A percentile compares a stretch with the other conserved stretches of the same genome.
Conservation (phyloP, 2,113 vertebrate species). For the Dasyprocta punctata region DNA sequence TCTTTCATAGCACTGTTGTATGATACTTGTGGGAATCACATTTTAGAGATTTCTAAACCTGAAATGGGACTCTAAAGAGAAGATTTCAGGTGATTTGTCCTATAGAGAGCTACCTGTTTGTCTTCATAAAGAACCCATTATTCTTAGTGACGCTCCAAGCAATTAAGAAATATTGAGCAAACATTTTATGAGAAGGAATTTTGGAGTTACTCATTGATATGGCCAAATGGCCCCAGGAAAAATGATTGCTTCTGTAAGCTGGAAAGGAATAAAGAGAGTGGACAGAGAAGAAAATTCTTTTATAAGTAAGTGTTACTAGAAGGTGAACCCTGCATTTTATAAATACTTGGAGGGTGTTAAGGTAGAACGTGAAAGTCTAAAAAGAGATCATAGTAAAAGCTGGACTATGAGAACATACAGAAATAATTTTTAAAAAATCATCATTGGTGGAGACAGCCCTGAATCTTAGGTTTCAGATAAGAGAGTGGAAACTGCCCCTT, state of each 20-base stretch:
- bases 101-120: background rate
- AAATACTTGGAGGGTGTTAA: slow-evolving; percentile 33
- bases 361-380: background rate
- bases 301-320: slow-evolving; percentile 13
- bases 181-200: slow-evolving; percentile 36
- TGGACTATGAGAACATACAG: slow-evolving; percentile 3
- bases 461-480: slow-evolving; percentile 7
- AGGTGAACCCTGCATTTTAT: slow-evolving; percentile 23
- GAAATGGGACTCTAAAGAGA: background rate
- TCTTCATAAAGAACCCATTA: slow-evolving; percentile 4
- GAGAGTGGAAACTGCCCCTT: background rate
- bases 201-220: background rate
- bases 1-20: background rate
- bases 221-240: background rate
- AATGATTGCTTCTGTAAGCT: background rate
- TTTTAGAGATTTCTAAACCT: background rate
- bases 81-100: background rate
- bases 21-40: background rate
- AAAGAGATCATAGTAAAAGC: background rate
- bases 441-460: background rate
- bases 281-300: background rate
- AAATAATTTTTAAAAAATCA: slow-evolving; percentile 34
- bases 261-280: background rate
- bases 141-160: background rate
- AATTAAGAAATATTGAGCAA: slow-evolving; percentile 27